phyloP scores from a whole-genome alignment of 2,888 invertebrate genomes.

The Cerastoderma edule region DNA sequence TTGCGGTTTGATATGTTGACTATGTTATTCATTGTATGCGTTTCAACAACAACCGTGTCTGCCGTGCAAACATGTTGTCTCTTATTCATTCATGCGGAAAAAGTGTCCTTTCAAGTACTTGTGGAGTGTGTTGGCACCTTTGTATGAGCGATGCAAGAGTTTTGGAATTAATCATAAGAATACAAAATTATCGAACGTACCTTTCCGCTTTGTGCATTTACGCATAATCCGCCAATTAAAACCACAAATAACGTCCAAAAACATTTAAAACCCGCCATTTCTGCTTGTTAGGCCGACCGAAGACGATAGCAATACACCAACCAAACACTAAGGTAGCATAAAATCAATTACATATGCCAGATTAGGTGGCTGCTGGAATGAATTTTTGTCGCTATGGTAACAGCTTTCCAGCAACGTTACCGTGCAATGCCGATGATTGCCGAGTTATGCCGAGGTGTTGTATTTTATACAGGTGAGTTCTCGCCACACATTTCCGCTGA shows the following conservation, averaged over 20 bases:
- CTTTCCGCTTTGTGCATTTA: too few species aligned
- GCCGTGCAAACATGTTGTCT: too few species aligned
- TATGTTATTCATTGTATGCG: too few species aligned
- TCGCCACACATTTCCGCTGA: too few species aligned
- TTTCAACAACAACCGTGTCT: too few species aligned
- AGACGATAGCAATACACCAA: not conserved
- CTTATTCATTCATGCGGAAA: too few species aligned
- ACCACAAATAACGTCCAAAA: not conserved
- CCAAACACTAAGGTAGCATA: not conserved
- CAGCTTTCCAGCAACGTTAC: not conserved
- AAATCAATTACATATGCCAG: conserved; percentile 27
- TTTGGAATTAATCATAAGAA: too few species aligned
- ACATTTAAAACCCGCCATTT: conserved; percentile 8
- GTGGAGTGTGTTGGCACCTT: too few species aligned
- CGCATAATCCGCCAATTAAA: conserved; percentile 4
- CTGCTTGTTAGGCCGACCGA: not conserved
- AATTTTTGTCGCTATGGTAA: conserved; percentile 33
- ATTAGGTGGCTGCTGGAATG: conserved; percentile 25
- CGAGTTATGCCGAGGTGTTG: conserved; percentile 3
- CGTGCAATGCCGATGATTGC: conserved; percentile 13
- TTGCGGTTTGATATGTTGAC: too few species aligned
- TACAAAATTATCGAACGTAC: too few species aligned
- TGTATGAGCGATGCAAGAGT: too few species aligned
- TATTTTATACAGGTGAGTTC: conserved; percentile 6
- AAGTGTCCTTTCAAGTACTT: too few species aligned